A percentile compares a stretch with the other conserved stretches of the same genome.
These are phyloP conservation scores for Merluccius polli DNA, from an alignment of 2,797 vertebrate genomes.

Conservation along the genomic window DNA sequence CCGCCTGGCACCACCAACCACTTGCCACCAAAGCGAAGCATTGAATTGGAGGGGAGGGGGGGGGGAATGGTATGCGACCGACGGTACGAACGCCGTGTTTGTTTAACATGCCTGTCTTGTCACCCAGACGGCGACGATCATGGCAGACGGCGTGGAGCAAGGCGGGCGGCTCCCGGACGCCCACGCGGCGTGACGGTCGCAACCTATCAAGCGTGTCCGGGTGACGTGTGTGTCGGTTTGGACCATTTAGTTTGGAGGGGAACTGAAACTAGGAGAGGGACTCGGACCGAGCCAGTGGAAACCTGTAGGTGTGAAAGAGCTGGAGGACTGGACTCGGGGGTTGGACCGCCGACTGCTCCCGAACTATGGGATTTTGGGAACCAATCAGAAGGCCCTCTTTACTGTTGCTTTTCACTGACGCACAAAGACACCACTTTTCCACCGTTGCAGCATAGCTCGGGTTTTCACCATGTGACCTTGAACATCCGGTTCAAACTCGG, in stretches of 20 bases:
- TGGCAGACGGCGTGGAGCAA: neutral
- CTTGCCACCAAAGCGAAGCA: conserved; percentile 31
- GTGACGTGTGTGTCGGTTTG: neutral
- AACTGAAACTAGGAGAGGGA: neutral
- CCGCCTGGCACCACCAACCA: conserved; percentile 29
- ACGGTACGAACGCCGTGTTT: conserved; percentile 19
- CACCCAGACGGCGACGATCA: conserved; percentile 14
- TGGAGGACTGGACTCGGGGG: neutral
- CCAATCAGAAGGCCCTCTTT: conserved; percentile 24
- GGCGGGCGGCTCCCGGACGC: conserved; percentile 5
- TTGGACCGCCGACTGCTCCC: conserved; percentile 5
- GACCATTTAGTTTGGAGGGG: neutral
- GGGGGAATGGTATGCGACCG: neutral
- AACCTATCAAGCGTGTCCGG: neutral
- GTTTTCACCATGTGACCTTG: conserved; percentile 43
- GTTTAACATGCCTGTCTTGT: conserved; percentile 34
- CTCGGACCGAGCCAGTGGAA: neutral
- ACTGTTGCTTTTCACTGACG: conserved; percentile 28
- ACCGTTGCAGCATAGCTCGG: conserved; percentile 50
- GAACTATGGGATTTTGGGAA: conserved; percentile 13
- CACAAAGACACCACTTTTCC: conserved; percentile 51
- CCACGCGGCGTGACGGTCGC: neutral
- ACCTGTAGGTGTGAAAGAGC: conserved; percentile 1
- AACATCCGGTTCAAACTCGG: conserved; percentile 32
- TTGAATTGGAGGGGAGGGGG: conserved; percentile 17